Base-by-base conservation (phyloP, 2,113 vertebrate species). In the Odocoileus virginianus region DNA sequence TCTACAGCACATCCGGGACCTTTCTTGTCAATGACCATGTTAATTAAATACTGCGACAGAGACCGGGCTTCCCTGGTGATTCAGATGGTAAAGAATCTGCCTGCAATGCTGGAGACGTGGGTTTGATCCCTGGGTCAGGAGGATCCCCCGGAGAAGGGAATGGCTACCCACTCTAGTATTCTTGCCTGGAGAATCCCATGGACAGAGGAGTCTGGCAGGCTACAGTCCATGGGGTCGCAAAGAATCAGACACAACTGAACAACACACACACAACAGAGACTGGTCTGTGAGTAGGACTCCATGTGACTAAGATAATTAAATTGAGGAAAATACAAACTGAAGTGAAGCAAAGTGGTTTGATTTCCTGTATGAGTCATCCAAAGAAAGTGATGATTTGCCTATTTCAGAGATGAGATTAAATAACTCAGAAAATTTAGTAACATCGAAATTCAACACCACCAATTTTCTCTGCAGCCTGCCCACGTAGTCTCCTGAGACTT, bases 361-460 rank as follows among this genome's bases (percentile, higher is more conserved):
- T 96, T 97, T 98, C 61, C 83, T 92, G 61, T 30, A 45, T 81
- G 92, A 95, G n/a, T 89, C 61, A 81, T 87, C 83, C 89, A 86
- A 79, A 89, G 47, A 93, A 54, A 52, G 45, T 88, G 89, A 95
- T 64, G n/a, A 87, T 92, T 91, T 96, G 95, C 36, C 95, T 67
- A 21, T 85, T 60, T 60, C 81, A 95, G 76, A 95, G n/a, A 83
- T 74, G 57, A 87, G 78, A 96, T 82, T 78, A 92, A 97, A 36
- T 90, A 95, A 94, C 79, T 95, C 54, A 47, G 84, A 93, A 97
- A 92, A 79, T 94, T 71, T 93, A 84, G 76, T 83, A 74, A 86
- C 85, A 43, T 78, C 1, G 25, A 95, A 94, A 97, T 57, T 86
- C 94, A 94, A 7, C 60, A 81, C 92, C 58, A 36, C n/a, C 2